Conservation (phyloP, 2,797 vertebrate species). For the Rachycentron canadum region DNA sequence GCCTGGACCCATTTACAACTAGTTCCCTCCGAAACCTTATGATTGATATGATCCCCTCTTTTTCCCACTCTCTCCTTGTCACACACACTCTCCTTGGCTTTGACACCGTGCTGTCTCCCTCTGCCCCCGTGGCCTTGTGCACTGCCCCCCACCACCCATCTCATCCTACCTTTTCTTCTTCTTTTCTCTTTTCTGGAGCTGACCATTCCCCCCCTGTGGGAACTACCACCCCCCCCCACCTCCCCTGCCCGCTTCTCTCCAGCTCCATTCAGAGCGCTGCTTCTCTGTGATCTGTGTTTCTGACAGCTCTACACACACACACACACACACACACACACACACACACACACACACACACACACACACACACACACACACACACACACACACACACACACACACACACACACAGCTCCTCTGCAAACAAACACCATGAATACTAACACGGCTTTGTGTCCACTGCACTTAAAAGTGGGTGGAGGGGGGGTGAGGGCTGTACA, state of each 20-base stretch:
- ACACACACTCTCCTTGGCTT: conserved; percentile 75
- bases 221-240: conserved; percentile 73
- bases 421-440: conserved; percentile 94
- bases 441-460: conserved; percentile 85
- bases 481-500: conserved; percentile 28
- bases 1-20: conserved; percentile 79
- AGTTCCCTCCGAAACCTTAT: conserved; percentile 84
- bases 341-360: conserved; percentile 58
- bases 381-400: conserved; percentile 61
- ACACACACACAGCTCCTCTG: conserved; percentile 87
- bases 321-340: conserved; percentile 69
- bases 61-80: conserved; percentile 66
- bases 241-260: conserved; percentile 78
- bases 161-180: conserved; percentile 76
- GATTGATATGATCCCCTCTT: conserved; percentile 85
- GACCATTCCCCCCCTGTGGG: conserved; percentile 87
- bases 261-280: conserved; percentile 88
- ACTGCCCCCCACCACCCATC: conserved; percentile 59
- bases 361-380: conserved; percentile 69
- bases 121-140: conserved; percentile 76
- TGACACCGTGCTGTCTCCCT: conserved; percentile 75
- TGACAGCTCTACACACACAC: conserved; percentile 79
- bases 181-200: conserved; percentile 80
- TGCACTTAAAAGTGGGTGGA: conserved; percentile 80
- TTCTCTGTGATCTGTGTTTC: conserved; percentile 87